These are phyloP conservation scores for Patagioenas fasciata DNA, from an alignment of 2,113 vertebrate species.

Conservation along the genomic window DNA sequence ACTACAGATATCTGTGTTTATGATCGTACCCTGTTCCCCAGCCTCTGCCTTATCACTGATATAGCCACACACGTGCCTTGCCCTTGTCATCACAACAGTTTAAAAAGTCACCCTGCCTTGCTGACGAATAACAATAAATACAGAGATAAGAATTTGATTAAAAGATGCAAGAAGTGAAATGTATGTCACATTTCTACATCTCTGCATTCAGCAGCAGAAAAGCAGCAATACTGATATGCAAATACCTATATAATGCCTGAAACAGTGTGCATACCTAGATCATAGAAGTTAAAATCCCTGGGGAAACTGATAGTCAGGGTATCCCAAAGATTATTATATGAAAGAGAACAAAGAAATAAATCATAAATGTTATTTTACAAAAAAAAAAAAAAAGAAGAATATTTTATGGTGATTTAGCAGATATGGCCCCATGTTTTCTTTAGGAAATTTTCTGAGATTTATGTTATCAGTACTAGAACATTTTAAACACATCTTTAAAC, in stretches of 20 bases:
- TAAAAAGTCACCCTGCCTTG: neutral
- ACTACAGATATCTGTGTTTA: neutral
- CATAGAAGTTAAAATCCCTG: constrained; percentile 58
- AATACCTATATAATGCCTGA: constrained; percentile 55
- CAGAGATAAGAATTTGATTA: neutral
- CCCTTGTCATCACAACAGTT: neutral
- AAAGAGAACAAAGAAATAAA: constrained; percentile 26
- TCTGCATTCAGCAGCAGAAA: neutral
- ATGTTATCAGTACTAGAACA: constrained; percentile 43
- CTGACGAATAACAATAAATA: neutral
- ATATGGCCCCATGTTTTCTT: constrained; percentile 13
- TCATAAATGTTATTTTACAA: constrained; percentile 44
- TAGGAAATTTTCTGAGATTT: constrained; percentile 45
- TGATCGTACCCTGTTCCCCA: neutral
- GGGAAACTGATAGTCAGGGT: constrained; percentile 33
- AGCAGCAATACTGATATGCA: constrained; percentile 27
- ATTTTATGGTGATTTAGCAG: constrained; percentile 41
- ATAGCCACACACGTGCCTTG: neutral
- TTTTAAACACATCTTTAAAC: constrained; percentile 57
- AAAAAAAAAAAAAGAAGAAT: constrained; percentile 30
- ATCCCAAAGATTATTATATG: constrained; percentile 45
- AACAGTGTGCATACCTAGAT: constrained; percentile 42
- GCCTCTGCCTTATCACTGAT: neutral
- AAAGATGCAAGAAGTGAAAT: neutral
- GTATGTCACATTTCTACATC: neutral